Evolutionary conservation across 2,797 vertebrate species (phyloP).

Genomic region (Propithecus deckenii): DNA sequence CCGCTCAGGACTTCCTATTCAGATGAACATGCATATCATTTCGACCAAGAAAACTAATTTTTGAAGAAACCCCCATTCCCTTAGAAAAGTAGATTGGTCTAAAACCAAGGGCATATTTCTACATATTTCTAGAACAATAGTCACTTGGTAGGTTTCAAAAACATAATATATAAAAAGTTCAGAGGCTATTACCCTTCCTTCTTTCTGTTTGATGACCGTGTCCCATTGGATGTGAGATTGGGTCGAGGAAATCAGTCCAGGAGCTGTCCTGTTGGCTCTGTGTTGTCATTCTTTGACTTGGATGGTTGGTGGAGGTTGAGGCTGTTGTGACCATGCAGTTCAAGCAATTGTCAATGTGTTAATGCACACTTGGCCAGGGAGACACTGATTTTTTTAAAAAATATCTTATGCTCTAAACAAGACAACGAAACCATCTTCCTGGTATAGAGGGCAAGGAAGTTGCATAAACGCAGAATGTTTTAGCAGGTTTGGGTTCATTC

Average conservation of each 20-base stretch:
- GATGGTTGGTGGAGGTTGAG: background rate
- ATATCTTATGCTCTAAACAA: slow-evolving; percentile 21
- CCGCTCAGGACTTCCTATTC: background rate
- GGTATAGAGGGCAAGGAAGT: background rate
- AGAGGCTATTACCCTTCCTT: slow-evolving; percentile 65
- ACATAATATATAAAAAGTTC: background rate
- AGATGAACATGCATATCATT: background rate
- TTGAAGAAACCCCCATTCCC: background rate
- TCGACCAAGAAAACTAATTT: slow-evolving; percentile 5
- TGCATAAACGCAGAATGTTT: background rate
- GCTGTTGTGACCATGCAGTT: slow-evolving; percentile 50
- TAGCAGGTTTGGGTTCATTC: background rate
- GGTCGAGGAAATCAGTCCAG: slow-evolving; percentile 55
- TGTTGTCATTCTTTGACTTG: slow-evolving; percentile 46
- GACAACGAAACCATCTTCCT: background rate
- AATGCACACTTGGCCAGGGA: slow-evolving; percentile 7
- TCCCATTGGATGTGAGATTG: slow-evolving; percentile 66
- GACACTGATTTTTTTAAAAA: background rate
- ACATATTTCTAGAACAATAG: background rate
- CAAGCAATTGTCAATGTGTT: slow-evolving; percentile 65
- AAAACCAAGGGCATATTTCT: slow-evolving; percentile 3
- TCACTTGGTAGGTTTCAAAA: background rate
- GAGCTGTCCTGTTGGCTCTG: slow-evolving; percentile 54
- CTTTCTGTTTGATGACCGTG: slow-evolving; percentile 59
- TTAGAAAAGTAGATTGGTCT: background rate